phyloP scores from a whole-genome alignment of 2,888 invertebrate species.

The Eucriotettix oculatus region DNA sequence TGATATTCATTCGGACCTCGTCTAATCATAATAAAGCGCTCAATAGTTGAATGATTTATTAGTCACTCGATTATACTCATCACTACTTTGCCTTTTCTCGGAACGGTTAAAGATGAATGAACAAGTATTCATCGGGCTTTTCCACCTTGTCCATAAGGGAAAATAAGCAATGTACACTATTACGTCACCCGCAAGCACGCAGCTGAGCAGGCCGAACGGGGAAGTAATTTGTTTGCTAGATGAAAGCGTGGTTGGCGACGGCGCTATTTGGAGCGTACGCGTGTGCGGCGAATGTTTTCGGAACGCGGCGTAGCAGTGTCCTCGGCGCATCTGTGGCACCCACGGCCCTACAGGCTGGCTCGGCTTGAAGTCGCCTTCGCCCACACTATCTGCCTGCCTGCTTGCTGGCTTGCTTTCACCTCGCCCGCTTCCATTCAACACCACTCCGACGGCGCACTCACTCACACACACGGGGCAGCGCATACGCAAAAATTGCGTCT shows the following conservation, averaged over 20 bases:
- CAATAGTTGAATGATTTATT: no score
- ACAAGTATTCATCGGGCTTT: no score
- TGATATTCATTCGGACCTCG: no score
- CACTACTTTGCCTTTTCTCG: no score
- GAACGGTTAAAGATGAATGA: no score
- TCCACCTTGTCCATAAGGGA: no score
- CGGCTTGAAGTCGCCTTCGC: neutral
- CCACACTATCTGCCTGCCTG: neutral
- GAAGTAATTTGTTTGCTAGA: no score
- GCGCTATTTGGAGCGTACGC: neutral
- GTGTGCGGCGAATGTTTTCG: neutral
- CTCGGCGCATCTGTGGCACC: neutral
- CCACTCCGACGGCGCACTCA: neutral
- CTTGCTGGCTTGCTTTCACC: neutral
- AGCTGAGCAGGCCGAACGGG: no score
- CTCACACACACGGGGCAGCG: neutral
- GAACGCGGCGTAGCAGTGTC: neutral
- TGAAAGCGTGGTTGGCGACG: neutral
- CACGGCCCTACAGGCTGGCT: neutral
- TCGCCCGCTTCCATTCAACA: neutral
- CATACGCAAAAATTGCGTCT: neutral
- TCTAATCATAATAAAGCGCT: no score
- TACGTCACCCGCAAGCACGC: no score
- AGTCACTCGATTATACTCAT: no score
- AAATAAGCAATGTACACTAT: no score